Evolutionary conservation across 2,888 invertebrate genomes (phyloP), one percentile per base, ranked within the genome.

Genomic region (Platycnemis pennipes): DNA sequence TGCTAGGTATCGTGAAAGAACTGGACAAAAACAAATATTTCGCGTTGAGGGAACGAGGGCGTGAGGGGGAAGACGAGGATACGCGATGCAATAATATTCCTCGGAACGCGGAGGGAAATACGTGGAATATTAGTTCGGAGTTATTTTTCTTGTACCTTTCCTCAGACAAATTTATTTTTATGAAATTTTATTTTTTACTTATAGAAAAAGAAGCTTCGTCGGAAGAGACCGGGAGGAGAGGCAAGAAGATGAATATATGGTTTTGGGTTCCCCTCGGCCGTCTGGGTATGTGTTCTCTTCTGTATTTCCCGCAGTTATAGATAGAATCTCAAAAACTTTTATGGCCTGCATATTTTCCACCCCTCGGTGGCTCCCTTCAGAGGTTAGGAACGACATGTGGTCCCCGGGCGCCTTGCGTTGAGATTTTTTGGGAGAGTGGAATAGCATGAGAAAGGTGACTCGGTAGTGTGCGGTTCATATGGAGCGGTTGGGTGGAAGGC

Each of bases 261-360:
- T 91, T 91, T 53, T 91, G 46, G 91, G 91, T 44, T 69, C 69
- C 91, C 63, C 91, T 11, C 37, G 77, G 77, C n/a, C 91, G 91
- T 37, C 91, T 91, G 69, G 44, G 53, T 91, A 56, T 63, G 91
- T 91, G 42, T 69, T 91, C 56, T 91, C 91, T n/a, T 44, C 63
- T 77, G 77, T 77, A 77, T 77, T 77, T 44, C 91, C 63, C 63
- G 42, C 91, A 56, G 63, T 69, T 63, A 91, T 91, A 91, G 91
- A 91, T 91, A 91, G 91, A 91, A 91, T 91, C 91, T 91, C 91
- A 91, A 91, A 91, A 91, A 91, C 91, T 63, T 91, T 91, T 91
- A 91, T 91, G n/a, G 91, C n/a, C 91, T 56, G 63, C 91, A 91
- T 91, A 91, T 91, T 91, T 77, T 69, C 91, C 63, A 44, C 44